phyloP scores from a whole-genome alignment of 2,888 invertebrate species.

The Ashinkailepas kermadecensis region DNA sequence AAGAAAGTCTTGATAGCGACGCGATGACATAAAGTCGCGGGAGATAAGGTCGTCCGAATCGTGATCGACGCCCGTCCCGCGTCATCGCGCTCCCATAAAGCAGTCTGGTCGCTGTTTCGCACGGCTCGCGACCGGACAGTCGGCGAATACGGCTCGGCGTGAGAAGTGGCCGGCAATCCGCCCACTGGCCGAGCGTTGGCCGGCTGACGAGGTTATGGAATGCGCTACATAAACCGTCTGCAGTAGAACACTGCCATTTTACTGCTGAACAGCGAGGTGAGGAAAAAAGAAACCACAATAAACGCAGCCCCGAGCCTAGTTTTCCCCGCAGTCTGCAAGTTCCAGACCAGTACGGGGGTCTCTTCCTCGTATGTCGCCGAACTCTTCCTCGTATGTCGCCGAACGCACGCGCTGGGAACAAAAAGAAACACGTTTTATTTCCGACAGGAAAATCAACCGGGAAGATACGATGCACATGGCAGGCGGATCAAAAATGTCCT shows the following conservation, averaged over 20 bases:
- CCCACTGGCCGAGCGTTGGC: not conserved
- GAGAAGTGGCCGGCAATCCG: not conserved
- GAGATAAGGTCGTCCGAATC: not conserved
- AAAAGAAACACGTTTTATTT: no score
- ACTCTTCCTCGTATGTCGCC: no score
- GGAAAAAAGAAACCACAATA: not conserved
- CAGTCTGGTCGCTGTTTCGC: not conserved
- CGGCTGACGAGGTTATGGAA: not conserved
- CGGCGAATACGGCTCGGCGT: not conserved
- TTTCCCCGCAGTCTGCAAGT: no score
- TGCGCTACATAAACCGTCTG: not conserved
- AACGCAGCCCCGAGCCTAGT: not conserved
- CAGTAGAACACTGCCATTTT: not conserved
- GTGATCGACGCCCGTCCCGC: not conserved
- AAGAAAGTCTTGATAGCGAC: not conserved
- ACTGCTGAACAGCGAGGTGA: not conserved
- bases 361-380: no score
- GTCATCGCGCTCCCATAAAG: not conserved
- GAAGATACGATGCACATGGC: no score
- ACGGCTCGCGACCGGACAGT: no score
- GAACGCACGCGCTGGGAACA: no score
- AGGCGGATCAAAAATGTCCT: no score
- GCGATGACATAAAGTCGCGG: constrained; percentile 4
- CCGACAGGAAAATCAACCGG: no score
- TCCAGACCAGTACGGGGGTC: no score